Evolutionary conservation across 2,797 vertebrate genomes (phyloP).

Genomic region (Bradypodion pumilum): DNA sequence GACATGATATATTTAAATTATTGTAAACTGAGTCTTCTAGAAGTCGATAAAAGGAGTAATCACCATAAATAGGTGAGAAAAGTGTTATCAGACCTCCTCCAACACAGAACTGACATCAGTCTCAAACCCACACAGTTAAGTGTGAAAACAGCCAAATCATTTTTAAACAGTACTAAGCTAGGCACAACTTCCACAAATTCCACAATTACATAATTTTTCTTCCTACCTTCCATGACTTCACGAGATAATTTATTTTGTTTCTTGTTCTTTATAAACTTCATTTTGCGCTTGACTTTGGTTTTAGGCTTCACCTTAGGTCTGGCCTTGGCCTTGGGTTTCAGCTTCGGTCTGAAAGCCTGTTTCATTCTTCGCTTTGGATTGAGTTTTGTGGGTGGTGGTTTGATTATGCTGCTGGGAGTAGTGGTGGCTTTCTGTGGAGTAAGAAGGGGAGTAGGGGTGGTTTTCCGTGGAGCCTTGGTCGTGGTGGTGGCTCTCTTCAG

Average conservation of each 20-base stretch:
- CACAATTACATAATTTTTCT: constrained; percentile 18
- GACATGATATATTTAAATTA: background rate
- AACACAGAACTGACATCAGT: background rate
- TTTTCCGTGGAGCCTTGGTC: background rate
- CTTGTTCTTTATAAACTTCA: constrained; percentile 40
- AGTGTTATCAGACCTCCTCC: background rate
- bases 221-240: constrained; percentile 78
- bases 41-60: background rate
- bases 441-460: background rate
- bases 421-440: background rate
- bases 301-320: background rate
- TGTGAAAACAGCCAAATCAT: background rate
- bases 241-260: constrained; percentile 72
- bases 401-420: constrained; percentile 33
- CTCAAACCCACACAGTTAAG: background rate
- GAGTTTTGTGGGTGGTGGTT: constrained; percentile 28
- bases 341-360: constrained; percentile 63
- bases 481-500: background rate
- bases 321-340: constrained; percentile 4
- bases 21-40: background rate
- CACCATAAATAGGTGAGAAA: background rate
- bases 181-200: background rate
- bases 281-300: constrained; percentile 59
- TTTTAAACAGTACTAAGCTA: background rate
- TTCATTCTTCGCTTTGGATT: constrained; percentile 66